phyloP scores from a whole-genome alignment of 35 echinoderm and acorn worm genomes.

The Strongylocentrotus purpuratus region DNA sequence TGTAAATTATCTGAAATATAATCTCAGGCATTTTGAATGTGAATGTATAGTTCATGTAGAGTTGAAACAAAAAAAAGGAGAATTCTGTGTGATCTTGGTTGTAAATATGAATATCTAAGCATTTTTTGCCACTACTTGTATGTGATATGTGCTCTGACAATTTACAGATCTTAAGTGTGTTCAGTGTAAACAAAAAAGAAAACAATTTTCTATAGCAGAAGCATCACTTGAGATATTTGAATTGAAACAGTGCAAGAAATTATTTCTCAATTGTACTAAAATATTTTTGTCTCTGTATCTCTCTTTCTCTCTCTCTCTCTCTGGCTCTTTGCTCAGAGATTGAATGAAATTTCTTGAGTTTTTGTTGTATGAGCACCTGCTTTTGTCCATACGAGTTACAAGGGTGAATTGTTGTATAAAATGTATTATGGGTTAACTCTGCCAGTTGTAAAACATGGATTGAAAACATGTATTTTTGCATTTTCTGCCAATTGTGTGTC shows the following conservation, averaged over 20 bases:
- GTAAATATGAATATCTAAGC: slow-evolving; percentile 38
- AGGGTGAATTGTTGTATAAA: slow-evolving; percentile 5
- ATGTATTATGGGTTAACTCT: neutral
- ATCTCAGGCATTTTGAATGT: slow-evolving; percentile 38
- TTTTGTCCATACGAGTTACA: neutral
- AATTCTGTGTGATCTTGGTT: slow-evolving; percentile 35
- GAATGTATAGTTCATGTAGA: slow-evolving; percentile 35
- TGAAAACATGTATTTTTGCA: slow-evolving; percentile 39
- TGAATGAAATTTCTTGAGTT: neutral
- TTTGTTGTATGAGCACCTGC: neutral
- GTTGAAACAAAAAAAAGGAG: neutral
- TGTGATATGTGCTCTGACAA: neutral
- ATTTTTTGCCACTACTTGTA: slow-evolving; percentile 27
- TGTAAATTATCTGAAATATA: slow-evolving; percentile 40
- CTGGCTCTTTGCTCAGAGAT: neutral
- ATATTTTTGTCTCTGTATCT: neutral
- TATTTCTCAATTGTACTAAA: neutral
- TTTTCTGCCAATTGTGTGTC: slow-evolving; percentile 35
- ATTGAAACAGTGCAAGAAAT: neutral
- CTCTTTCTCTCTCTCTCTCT: neutral
- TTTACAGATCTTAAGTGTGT: slow-evolving; percentile 12
- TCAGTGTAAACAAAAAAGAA: neutral
- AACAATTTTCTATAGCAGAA: neutral
- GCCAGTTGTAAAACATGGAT: neutral
- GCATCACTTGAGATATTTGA: neutral